Conservation (phyloP, 2,888 invertebrate genomes). For the Pyrrhia umbra region DNA sequence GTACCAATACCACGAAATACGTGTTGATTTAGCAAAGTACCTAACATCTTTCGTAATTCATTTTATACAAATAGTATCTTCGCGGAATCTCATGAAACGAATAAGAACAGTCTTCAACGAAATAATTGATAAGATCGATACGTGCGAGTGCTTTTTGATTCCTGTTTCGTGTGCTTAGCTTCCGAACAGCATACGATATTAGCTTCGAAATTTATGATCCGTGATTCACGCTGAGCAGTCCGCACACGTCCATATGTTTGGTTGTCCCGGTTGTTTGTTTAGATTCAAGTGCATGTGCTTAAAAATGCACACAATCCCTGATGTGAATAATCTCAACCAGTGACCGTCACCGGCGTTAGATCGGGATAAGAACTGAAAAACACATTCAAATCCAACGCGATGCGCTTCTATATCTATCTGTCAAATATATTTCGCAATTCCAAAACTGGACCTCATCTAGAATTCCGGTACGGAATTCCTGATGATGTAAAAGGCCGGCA, state of each 20-base stretch:
- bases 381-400: neutral
- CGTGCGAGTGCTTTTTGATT: conserved; percentile 7
- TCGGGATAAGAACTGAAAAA: neutral
- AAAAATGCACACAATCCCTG: conserved; percentile 22
- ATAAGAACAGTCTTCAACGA: neutral
- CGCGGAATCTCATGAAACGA: neutral
- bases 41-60: neutral
- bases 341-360: neutral
- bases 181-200: conserved; percentile 20
- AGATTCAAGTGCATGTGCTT: conserved; percentile 18
- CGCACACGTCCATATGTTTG: conserved; percentile 21
- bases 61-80: neutral
- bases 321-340: conserved; percentile 13
- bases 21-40: neutral
- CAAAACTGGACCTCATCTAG: conserved; percentile 27
- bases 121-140: conserved; percentile 1
- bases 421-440: conserved; percentile 23
- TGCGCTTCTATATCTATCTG: conserved; percentile 23
- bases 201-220: conserved; percentile 31
- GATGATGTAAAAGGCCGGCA: conserved; percentile 6
- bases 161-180: neutral
- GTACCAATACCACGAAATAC: neutral
- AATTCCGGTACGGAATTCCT: conserved; percentile 30
- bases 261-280: conserved; percentile 20
- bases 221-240: conserved; percentile 11